Percentiles rank a stretch among this genome's conserved stretches.
These are phyloP conservation scores for Pseudochirops cupreus DNA, from an alignment of 2,797 vertebrate genomes.

Conservation along the genomic window DNA sequence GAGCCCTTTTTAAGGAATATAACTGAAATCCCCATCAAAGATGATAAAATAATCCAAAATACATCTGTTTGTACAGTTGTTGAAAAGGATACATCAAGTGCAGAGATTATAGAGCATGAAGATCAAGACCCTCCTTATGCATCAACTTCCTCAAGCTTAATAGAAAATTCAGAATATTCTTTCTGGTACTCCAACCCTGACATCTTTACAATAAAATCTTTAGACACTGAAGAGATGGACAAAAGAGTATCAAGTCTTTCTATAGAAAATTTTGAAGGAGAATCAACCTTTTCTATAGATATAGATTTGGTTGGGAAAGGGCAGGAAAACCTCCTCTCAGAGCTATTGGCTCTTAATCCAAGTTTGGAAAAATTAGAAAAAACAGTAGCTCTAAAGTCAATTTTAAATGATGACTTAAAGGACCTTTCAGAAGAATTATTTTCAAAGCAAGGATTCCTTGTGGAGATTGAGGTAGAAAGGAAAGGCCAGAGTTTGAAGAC, in stretches of 20 bases:
- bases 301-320: not conserved
- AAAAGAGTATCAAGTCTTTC: constrained; percentile 32
- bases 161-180: not conserved
- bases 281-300: constrained; percentile 33
- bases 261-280: constrained; percentile 33
- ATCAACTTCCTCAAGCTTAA: constrained; percentile 2
- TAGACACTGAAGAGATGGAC: constrained; percentile 54
- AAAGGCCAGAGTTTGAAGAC: constrained; percentile 24
- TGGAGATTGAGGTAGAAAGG: constrained; percentile 15
- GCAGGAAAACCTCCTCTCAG: not conserved
- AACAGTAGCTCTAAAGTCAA: constrained; percentile 62
- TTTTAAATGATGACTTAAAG: constrained; percentile 78
- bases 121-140: constrained; percentile 82
- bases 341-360: constrained; percentile 57
- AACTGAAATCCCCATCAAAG: constrained; percentile 60
- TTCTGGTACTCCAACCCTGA: not conserved
- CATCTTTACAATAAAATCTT: constrained; percentile 33
- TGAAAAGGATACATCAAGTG: constrained; percentile 13
- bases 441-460: constrained; percentile 40
- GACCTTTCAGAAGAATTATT: constrained; percentile 69
- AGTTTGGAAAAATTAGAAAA: constrained; percentile 71
- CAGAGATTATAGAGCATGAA: constrained; percentile 76
- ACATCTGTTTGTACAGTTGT: constrained; percentile 15
- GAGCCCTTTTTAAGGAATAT: constrained; percentile 75
- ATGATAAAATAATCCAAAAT: constrained; percentile 47